Conservation (phyloP, 2,113 vertebrate species). For the Herpetotheres cachinnans region DNA sequence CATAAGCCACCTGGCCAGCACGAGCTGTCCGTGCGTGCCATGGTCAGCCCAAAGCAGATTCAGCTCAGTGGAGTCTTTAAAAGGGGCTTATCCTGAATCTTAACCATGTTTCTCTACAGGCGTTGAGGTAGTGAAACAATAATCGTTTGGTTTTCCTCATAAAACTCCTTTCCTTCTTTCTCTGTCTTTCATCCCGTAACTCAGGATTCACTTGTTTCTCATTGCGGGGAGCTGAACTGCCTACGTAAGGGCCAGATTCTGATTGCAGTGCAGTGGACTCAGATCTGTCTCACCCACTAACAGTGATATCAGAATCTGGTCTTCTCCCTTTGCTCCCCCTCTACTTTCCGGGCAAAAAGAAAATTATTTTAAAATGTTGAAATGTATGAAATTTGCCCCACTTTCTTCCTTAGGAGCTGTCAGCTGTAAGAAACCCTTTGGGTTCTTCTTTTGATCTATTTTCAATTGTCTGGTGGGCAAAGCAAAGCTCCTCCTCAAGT, state of each 20-base stretch:
- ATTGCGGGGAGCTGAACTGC: neutral
- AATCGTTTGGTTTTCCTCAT: neutral
- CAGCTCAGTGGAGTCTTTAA: neutral
- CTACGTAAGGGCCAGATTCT: neutral
- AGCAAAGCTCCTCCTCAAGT: conserved; percentile 28
- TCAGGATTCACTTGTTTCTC: neutral
- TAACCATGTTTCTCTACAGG: neutral
- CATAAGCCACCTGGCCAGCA: neutral
- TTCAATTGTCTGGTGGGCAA: conserved; percentile 58
- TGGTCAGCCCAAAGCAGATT: neutral
- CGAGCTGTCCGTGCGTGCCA: rapidly evolving
- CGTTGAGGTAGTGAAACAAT: neutral
- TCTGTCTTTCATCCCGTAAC: neutral
- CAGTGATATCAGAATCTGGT: neutral
- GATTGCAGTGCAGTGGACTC: neutral
- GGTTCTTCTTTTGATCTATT: conserved; percentile 58
- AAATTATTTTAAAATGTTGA: neutral
- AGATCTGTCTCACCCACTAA: neutral
- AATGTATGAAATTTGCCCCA: conserved; percentile 51
- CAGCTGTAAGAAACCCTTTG: conserved; percentile 55
- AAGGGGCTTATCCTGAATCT: neutral
- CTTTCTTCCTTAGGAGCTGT: conserved; percentile 38
- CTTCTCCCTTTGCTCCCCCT: neutral
- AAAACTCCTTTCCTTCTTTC: neutral
- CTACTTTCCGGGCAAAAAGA: neutral